Conservation (phyloP, 92 coral and sea anemone genomes). For the Plumapathes pennacea region DNA sequence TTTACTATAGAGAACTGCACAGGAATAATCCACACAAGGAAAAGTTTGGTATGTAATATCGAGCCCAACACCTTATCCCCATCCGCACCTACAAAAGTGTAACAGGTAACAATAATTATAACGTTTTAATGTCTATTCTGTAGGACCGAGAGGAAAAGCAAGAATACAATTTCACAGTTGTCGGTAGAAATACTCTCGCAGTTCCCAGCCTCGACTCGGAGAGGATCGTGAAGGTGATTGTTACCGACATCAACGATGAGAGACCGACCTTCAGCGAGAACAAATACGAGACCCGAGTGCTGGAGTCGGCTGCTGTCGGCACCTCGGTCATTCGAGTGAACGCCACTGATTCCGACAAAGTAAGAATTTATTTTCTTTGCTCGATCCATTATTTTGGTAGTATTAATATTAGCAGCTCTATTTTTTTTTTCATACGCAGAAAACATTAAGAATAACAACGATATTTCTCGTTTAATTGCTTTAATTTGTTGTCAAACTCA, state of each 20-base stretch:
- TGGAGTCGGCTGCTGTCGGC: conserved; percentile 71
- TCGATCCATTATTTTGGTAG: too few relatives aligned
- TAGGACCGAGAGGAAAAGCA: conserved; percentile 63
- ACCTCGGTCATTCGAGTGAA: conserved; percentile 64
- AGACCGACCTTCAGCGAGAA: conserved; percentile 59
- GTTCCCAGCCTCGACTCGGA: conserved; percentile 50
- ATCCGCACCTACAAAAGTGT: too few relatives aligned
- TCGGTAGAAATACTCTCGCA: conserved; percentile 72
- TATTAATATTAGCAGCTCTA: too few relatives aligned
- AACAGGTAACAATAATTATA: not conserved
- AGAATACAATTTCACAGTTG: conserved; percentile 63
- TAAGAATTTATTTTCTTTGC: too few relatives aligned
- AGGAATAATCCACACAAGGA: conserved; percentile 51
- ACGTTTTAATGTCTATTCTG: not conserved
- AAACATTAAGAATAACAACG: too few relatives aligned
- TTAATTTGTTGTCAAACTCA: too few relatives aligned
- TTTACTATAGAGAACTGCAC: conserved; percentile 54
- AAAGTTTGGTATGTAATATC: conserved; percentile 59
- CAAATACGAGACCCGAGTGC: conserved; percentile 44
- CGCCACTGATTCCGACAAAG: conserved; percentile 62
- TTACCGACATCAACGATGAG: conserved; percentile 67
- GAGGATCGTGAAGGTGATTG: conserved; percentile 41
- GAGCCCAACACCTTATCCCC: too few relatives aligned
- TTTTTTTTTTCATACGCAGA: too few relatives aligned
- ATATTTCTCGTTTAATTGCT: too few relatives aligned